Base-by-base conservation (phyloP, 2,113 vertebrate genomes). In the Strix aluco region DNA sequence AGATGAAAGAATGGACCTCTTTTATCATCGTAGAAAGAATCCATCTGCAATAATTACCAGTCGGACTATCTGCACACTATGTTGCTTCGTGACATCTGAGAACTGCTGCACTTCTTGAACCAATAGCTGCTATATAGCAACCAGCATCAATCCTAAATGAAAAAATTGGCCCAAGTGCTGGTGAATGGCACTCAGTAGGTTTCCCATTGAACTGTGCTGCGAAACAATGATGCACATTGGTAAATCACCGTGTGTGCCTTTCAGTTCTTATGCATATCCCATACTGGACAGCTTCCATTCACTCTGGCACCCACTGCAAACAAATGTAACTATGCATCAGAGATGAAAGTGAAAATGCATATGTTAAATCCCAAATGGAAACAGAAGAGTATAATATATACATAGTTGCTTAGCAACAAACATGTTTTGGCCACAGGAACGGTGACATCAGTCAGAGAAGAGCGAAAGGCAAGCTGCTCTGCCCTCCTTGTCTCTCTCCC, bases 271-370 rank as follows among this genome's bases (percentile, higher is more conserved):
- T 95, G 97, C 95, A 95, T 96, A 97, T 97, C 96, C 96, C 87
- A 83, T 88, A 96, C 92, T 79, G 96, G 96, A 96, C 97, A 96
- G 97, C 96, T 96, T 97, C 96, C 96, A 97, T 97, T 97, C 96
- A 97, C 94, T 93, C 93, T 40, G 88, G 94, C 92, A 89, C 94
- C 91, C 94, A 97, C 75, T 97, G 97, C 97, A 97, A 96, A 97
- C 92, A 97, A 97, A 96, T 88, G 96, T 95, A 95, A 96, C 92
- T 94, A 95, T 96, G 95, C 94, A 95, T 95, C 95, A 92, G 90
- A 97, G 96, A 97, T 97, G 94, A 96, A 97, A 97, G 97, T 97
- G 92, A 92, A 97, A 97, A 97, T 96, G 96, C 96, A 93, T 97
- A 96, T 92, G 97, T 96, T 96, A 96, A 97, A 96, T 96, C 95